A percentile compares a stretch with the other conserved stretches of the same genome.
Evolutionary conservation across 2,797 vertebrate genomes (phyloP).

Genomic region (Scolopax bukidnonensis): DNA sequence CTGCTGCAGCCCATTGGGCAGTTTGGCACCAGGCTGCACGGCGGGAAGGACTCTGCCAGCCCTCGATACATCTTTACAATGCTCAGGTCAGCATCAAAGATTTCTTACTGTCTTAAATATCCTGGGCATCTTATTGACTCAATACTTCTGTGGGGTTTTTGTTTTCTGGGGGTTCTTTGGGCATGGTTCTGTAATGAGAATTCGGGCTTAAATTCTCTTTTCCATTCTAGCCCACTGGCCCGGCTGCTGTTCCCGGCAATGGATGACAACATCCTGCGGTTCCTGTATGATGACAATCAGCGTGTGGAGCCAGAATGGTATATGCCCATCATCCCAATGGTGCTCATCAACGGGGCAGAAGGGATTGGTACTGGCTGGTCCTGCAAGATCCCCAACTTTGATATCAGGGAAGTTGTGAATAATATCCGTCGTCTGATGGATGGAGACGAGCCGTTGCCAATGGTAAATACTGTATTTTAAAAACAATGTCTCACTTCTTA

Average conservation of each 20-base stretch:
- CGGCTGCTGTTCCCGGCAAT: constrained; percentile 88
- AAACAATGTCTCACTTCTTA: fast-evolving
- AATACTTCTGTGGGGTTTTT: background rate
- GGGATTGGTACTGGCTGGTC: constrained; percentile 99
- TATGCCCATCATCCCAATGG: constrained; percentile 94
- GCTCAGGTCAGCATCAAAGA: constrained; percentile 87
- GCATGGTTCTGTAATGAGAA: background rate
- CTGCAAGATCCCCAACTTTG: constrained; percentile 91
- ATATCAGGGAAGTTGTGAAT: constrained; percentile 89
- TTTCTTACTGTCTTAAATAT: background rate
- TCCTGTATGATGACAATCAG: constrained; percentile 94
- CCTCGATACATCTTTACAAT: constrained; percentile 99
- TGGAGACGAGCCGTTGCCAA: constrained; percentile 88
- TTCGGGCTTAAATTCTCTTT: background rate
- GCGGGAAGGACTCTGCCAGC: constrained; percentile 97
- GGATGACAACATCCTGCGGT: constrained; percentile 91
- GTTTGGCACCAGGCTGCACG: constrained; percentile 95
- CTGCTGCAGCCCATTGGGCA: constrained; percentile 94
- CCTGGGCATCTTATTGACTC: background rate
- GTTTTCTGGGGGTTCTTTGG: background rate
- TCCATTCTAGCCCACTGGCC: constrained; percentile 83
- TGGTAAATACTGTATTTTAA: constrained; percentile 81
- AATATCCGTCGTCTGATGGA: constrained; percentile 91
- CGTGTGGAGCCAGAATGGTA: constrained; percentile 99
- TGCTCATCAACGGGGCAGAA: constrained; percentile 92